These are phyloP conservation scores for Psococerastis gibbosa DNA, from an alignment of 2,888 invertebrate species.

Conservation along the genomic window DNA sequence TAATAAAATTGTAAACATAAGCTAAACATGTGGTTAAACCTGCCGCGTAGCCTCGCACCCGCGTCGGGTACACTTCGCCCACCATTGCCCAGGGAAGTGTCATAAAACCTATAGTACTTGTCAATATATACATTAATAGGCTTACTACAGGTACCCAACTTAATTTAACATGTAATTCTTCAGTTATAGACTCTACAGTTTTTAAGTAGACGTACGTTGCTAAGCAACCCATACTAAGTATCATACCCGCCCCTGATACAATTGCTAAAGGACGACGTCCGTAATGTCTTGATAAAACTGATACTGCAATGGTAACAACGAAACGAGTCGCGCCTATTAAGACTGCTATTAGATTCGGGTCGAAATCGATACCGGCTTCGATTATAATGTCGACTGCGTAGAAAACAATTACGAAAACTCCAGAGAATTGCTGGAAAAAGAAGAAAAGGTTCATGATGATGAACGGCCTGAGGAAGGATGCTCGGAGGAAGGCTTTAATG, in stretches of 20 bases:
- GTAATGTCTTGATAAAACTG: conserved; percentile 16
- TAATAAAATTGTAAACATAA: conserved; percentile 33
- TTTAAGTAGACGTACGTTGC: background rate
- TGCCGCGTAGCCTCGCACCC: conserved; percentile 28
- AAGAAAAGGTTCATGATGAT: conserved; percentile 30
- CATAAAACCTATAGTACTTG: conserved; percentile 33
- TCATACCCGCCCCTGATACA: conserved; percentile 35
- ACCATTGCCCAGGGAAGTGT: conserved; percentile 36
- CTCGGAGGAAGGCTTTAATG: conserved; percentile 16
- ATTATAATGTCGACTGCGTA: conserved; percentile 33
- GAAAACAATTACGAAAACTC: conserved; percentile 34
- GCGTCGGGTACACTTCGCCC: conserved; percentile 33
- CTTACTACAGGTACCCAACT: conserved; percentile 16
- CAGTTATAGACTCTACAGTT: background rate
- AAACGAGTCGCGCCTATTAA: conserved; percentile 18
- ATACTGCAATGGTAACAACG: conserved; percentile 17
- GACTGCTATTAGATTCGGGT: conserved; percentile 18
- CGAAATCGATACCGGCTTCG: conserved; percentile 17
- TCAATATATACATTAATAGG: conserved; percentile 21
- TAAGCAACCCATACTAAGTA: conserved; percentile 27
- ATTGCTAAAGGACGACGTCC: conserved; percentile 18
- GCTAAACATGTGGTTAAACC: conserved; percentile 30
- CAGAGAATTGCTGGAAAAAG: conserved; percentile 38
- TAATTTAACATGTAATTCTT: conserved; percentile 1
- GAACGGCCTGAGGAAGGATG: conserved; percentile 30